Percentiles rank a stretch among this genome's conserved stretches.
Conservation (phyloP, 2,113 vertebrate genomes). For the Gasterosteus aculeatus region DNA sequence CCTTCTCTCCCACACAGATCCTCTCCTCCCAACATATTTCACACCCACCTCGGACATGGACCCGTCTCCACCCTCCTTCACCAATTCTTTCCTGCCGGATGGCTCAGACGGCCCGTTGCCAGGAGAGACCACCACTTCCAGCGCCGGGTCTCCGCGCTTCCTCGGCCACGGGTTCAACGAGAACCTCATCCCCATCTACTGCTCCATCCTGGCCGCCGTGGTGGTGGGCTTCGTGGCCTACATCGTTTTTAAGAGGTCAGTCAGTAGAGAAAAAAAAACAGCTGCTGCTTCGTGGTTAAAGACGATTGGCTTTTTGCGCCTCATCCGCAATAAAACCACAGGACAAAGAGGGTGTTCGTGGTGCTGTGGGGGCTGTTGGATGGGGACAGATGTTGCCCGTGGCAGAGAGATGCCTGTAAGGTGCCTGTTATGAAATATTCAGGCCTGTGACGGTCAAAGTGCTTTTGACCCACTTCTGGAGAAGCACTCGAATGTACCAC, state of each 20-base stretch:
- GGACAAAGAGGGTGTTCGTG: constrained; percentile 20
- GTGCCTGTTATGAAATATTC: constrained; percentile 42
- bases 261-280: not conserved
- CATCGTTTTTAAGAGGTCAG: constrained; percentile 94
- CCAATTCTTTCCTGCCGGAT: constrained; percentile 46
- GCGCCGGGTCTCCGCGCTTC: constrained; percentile 87
- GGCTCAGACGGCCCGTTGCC: constrained; percentile 62
- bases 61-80: constrained; percentile 46
- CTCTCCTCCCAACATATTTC: constrained; percentile 56
- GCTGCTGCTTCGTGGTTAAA: constrained; percentile 3
- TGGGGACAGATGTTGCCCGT: constrained; percentile 13
- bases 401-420: constrained; percentile 14
- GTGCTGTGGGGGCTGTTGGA: constrained; percentile 15
- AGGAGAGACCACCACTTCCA: constrained; percentile 81
- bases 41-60: constrained; percentile 52
- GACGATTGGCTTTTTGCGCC: constrained; percentile 11
- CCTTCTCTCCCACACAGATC: constrained; percentile 65
- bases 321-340: not conserved
- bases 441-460: constrained; percentile 9
- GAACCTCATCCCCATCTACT: constrained; percentile 98
- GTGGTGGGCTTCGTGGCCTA: constrained; percentile 94
- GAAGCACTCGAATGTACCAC: constrained; percentile 13
- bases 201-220: constrained; percentile 95
- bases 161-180: constrained; percentile 84
- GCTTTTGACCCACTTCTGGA: constrained; percentile 52